Evolutionary conservation across 2,797 vertebrate species (phyloP), one percentile per base, ranked within the genome.

Genomic region (Catharus ustulatus): DNA sequence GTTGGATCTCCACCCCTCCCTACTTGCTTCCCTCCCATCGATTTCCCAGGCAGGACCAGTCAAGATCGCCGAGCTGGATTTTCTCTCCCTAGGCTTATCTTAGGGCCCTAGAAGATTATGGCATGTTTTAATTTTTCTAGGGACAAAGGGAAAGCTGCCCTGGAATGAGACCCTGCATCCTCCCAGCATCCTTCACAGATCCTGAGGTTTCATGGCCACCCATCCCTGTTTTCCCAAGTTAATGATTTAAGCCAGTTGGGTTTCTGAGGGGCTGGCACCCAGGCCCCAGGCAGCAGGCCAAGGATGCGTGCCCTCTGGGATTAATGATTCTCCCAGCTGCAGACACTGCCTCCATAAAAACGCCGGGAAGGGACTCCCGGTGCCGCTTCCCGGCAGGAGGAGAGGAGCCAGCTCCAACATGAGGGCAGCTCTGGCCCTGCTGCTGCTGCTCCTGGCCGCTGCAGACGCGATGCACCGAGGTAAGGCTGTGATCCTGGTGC

Each of bases 301-400:
- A 96, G 88, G 95, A 94, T 97, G 52, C 92, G 69, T 24, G 4
- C 52, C 78, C 89, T 55, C 77, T 52, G 42, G 82, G 91, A 90
- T 97, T 98, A 97, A 98, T 97, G 69, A 97, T 98, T 98, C 43
- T 97, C 96, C 73, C 6, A 0, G 12, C 63, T 5, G 26, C 9
- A 11, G 30, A 51, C 42, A 2, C 26, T 23, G 34, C 15, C 66
- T 10, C 64, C 62, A 14, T 94, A 97, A 97, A 97, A 97, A 69
- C 2, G 0, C n/a, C 0, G 3, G 32, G 30, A 21, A 34, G 64
- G 42, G 10, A 15, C 48, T 46, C 78, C 30, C 32, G 0, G 40
- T 2, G 9, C 51, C 0, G 8, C 23, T 88, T 88, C 84, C 78
- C 0, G 1, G 36, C 45, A 13, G 27, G 26, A 24, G 26, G 38